phyloP scores from a whole-genome alignment of 2,797 vertebrate genomes.

The Pangasius sanitwongsei region DNA sequence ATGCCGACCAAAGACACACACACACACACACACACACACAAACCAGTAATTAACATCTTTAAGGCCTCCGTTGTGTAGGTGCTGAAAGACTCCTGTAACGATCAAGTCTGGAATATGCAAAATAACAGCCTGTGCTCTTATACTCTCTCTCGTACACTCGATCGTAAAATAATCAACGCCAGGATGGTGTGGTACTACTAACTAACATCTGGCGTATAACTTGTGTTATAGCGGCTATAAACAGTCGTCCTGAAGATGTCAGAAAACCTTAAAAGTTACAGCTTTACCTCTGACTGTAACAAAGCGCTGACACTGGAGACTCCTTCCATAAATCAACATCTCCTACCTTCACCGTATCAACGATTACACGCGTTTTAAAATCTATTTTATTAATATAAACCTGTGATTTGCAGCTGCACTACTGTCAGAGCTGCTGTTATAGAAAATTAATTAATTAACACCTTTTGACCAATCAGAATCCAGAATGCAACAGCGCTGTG shows the following conservation, averaged over 20 bases:
- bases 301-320: background rate
- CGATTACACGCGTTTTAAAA: no score
- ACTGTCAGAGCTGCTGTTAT: no score
- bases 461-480: no score
- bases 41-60: constrained; percentile 51
- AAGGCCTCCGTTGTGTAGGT: constrained; percentile 41
- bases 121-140: background rate
- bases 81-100: constrained; percentile 46
- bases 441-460: no score
- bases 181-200: background rate
- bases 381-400: no score
- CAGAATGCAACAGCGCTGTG: no score
- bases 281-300: background rate
- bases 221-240: no score
- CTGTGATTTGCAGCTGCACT: no score
- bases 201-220: no score
- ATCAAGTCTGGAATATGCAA: constrained; percentile 25
- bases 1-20: constrained; percentile 32
- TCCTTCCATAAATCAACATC: background rate
- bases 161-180: background rate
- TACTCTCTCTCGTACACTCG: background rate
- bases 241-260: no score
- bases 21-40: constrained; percentile 22
- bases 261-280: background rate
- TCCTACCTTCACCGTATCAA: background rate